Base-by-base conservation (phyloP, 2,888 invertebrate species). In the Tenodera sinensis region DNA sequence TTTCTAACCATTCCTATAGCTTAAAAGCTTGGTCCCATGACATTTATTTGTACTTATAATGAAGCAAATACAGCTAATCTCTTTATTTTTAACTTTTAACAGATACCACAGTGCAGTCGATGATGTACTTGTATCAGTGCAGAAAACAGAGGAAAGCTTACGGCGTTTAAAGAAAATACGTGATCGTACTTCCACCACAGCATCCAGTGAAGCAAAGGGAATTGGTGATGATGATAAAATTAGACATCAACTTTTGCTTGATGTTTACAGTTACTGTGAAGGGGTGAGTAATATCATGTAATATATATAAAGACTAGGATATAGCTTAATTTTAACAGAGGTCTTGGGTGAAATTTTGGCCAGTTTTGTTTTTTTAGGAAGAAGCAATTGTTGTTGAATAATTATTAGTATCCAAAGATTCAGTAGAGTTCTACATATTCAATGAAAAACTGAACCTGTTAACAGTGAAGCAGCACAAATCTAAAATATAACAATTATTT, bases 81-180 rank as follows among this genome's bases (percentile, higher is more conserved):
- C 20, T 54, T 54, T 15, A 54, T 54, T 14, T 54, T 54, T 20
- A 6, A 20, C 25, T 25, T 71, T 15, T 85, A 15, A 14, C 34
- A 90, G 90, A 81, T 90, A 85, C 30, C 89, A 89, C 83, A 87
- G 42, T 91, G 95, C 97, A 90, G 97, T 98, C 27, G 95, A 96
- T 92, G 98, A 98, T 93, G 98, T 99, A 2, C 94, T 99, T 90
- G 97, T 96, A 85, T 98, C 98, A 1, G 98, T 99, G 15, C 97
- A 97, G 93, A 98, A 97, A 94, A 99, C 99, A 91, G 99, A 99
- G 93, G 98, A 99, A 92, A 98, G 98, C 89, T 94, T 99, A 91
- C 96, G 97, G 92, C 95, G 98, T 91, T 94, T 99, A 92, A 98
- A 98, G 93, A 96, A 97, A 93, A 96, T 97, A 28, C 95, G 97